phyloP scores from a whole-genome alignment of 1,140 invertebrate genomes.

The Drosophila chauvacae region DNA sequence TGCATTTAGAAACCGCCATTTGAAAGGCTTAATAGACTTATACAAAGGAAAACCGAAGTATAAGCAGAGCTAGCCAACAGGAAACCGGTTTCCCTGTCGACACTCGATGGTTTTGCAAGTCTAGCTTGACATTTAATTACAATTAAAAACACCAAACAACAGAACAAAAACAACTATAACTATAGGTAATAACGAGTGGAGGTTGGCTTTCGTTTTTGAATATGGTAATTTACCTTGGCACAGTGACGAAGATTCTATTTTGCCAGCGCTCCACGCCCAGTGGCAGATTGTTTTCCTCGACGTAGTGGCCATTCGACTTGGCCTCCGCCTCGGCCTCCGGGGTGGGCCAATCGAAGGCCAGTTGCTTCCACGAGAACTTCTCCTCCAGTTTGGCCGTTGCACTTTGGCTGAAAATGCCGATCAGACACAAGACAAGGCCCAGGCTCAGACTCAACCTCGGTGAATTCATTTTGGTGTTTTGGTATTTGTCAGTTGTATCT shows the following conservation, averaged over 20 bases:
- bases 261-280: slow-evolving; percentile 90
- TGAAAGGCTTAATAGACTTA: slow-evolving; percentile 64
- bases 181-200: slow-evolving; percentile 24
- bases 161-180: slow-evolving; percentile 30
- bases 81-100: slow-evolving; percentile 64
- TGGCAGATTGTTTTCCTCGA: slow-evolving; percentile 89
- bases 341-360: slow-evolving; percentile 89
- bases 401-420: slow-evolving; percentile 47
- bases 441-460: slow-evolving; percentile 38
- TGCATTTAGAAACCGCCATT: slow-evolving; percentile 69
- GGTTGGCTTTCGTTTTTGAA: slow-evolving; percentile 22
- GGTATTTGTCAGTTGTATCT: slow-evolving; percentile 1
- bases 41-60: slow-evolving; percentile 24
- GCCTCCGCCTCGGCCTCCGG: slow-evolving; percentile 87
- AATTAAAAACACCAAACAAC: slow-evolving; percentile 35
- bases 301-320: slow-evolving; percentile 87
- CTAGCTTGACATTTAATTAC: slow-evolving; percentile 61
- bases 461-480: slow-evolving; percentile 35
- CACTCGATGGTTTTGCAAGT: slow-evolving; percentile 62
- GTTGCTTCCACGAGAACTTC: slow-evolving; percentile 88
- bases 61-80: slow-evolving; percentile 31
- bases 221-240: slow-evolving; percentile 86
- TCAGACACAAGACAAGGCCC: slow-evolving; percentile 51
- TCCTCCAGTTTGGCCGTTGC: slow-evolving; percentile 85
- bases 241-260: slow-evolving; percentile 91